Conservation (phyloP, 2,888 invertebrate species). For the Philopedon plagiatum region DNA sequence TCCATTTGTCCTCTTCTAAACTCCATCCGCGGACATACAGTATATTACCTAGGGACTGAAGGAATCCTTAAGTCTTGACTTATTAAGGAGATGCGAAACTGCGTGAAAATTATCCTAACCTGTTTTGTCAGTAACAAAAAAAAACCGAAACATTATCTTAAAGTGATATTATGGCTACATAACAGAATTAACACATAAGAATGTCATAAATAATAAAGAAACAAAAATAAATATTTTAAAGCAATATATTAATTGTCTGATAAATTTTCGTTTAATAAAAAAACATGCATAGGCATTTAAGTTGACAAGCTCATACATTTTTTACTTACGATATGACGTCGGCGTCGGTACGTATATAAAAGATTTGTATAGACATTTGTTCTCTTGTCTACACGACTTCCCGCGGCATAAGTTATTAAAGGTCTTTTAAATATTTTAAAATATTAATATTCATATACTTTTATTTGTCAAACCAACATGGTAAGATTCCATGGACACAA, state of each 20-base stretch:
- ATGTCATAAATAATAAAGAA: too few species aligned
- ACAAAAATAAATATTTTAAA: too few species aligned
- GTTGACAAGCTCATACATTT: background rate
- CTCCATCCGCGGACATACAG: too few species aligned
- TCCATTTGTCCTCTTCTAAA: too few species aligned
- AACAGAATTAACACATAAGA: too few species aligned
- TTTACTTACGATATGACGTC: conserved; percentile 13
- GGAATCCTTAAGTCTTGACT: too few species aligned
- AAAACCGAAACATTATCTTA: too few species aligned
- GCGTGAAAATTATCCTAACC: too few species aligned
- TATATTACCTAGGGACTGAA: too few species aligned
- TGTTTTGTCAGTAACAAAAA: too few species aligned
- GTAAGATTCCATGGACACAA: conserved; percentile 17
- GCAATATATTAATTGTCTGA: background rate
- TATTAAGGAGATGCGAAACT: too few species aligned
- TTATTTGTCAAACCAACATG: conserved; percentile 38
- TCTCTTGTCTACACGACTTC: conserved; percentile 41
- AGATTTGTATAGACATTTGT: conserved; percentile 34
- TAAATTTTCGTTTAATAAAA: background rate
- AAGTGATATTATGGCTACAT: too few species aligned
- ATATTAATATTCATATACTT: conserved; percentile 40
- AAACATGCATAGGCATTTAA: conserved; percentile 5
- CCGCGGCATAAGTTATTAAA: conserved; percentile 39
- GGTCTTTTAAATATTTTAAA: conserved; percentile 37
- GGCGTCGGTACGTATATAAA: conserved; percentile 16